phyloP scores from a whole-genome alignment of 2,888 invertebrate genomes.

The Pocota personata region DNA sequence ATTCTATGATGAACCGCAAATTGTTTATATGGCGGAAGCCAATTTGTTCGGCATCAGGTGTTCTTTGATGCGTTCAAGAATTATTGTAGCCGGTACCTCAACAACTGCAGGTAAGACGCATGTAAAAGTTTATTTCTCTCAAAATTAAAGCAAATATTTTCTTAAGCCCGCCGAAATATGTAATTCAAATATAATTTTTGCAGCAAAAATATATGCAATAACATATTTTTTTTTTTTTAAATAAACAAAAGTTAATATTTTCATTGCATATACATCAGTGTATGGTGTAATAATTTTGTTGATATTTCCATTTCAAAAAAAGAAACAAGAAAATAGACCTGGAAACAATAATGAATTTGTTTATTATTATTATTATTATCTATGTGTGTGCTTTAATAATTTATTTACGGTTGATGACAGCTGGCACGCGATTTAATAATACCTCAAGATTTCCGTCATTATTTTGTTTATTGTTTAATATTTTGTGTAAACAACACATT shows the following conservation, averaged over 20 bases:
- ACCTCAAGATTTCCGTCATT: background rate
- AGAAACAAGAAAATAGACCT: background rate
- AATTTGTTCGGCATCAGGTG: no score
- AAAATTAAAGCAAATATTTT: no score
- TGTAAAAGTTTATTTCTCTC: no score
- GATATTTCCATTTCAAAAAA: background rate
- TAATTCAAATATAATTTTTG: background rate
- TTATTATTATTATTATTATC: background rate
- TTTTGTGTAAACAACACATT: constrained; percentile 2
- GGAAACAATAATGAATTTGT: background rate
- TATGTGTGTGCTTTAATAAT: background rate
- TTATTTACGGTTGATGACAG: constrained; percentile 19
- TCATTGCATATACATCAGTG: background rate
- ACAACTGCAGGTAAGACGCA: no score
- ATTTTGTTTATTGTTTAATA: constrained; percentile 5
- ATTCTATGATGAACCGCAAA: no score
- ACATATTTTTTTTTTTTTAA: background rate
- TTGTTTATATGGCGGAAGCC: no score
- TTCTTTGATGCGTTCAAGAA: no score
- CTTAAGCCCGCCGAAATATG: background rate
- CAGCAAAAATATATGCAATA: no score
- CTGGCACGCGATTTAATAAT: constrained; percentile 34
- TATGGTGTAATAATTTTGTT: background rate
- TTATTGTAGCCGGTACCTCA: no score
- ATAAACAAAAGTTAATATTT: background rate